Evolutionary conservation across 2,888 invertebrate genomes (phyloP).

Genomic region (Acleris holmiana): DNA sequence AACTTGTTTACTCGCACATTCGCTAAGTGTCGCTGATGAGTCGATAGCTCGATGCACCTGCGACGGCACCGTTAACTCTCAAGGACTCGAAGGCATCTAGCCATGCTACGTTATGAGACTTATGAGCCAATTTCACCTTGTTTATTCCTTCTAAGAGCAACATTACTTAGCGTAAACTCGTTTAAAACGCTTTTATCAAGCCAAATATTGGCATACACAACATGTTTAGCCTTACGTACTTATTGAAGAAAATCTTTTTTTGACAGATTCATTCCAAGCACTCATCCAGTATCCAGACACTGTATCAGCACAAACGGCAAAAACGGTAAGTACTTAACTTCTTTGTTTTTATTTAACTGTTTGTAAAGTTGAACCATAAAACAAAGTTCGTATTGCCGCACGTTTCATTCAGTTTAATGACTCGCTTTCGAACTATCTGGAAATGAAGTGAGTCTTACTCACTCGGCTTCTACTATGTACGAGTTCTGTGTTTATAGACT

Average conservation of each 20-base stretch:
- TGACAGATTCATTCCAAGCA: constrained; percentile 98
- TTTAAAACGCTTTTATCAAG: constrained; percentile 6
- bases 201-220: constrained; percentile 5
- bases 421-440: constrained; percentile 71
- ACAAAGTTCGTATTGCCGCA: constrained; percentile 76
- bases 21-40: constrained; percentile 68
- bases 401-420: constrained; percentile 80
- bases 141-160: constrained; percentile 59
- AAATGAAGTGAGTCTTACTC: constrained; percentile 65
- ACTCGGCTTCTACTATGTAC: constrained; percentile 50
- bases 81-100: constrained; percentile 56
- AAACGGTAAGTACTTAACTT: constrained; percentile 89
- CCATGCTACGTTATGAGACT: constrained; percentile 54
- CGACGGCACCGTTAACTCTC: constrained; percentile 58
- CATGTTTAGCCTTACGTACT: constrained; percentile 38
- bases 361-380: constrained; percentile 75
- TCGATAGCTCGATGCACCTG: constrained; percentile 75
- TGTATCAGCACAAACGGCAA: constrained; percentile 98
- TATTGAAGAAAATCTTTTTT: constrained; percentile 47
- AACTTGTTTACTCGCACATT: constrained; percentile 68
- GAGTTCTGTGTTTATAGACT: constrained; percentile 52
- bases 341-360: constrained; percentile 76
- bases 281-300: constrained; percentile 99
- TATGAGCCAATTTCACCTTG: constrained; percentile 67
- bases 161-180: constrained; percentile 56